A percentile compares a stretch with the other conserved stretches of the same genome.
These are phyloP conservation scores for Hippopotamus amphibius DNA, from an alignment of 2,113 vertebrate species.

Conservation along the genomic window DNA sequence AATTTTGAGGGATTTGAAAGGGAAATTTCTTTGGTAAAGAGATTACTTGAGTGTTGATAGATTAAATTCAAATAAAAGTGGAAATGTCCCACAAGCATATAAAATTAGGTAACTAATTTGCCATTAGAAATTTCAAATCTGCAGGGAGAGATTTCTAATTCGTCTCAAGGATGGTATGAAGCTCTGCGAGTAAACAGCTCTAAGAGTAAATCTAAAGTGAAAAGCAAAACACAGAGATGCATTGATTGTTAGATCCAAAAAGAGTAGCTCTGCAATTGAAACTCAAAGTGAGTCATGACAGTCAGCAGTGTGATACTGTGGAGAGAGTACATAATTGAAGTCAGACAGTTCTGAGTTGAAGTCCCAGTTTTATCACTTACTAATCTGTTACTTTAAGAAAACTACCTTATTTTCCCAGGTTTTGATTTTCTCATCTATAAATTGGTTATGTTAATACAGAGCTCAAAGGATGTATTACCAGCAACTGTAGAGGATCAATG, in stretches of 20 bases:
- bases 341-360: neutral
- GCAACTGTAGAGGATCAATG: neutral
- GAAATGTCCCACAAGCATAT: neutral
- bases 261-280: neutral
- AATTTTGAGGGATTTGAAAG: neutral
- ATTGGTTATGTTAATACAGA: neutral
- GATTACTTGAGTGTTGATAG: neutral
- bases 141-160: neutral
- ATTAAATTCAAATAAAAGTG: neutral
- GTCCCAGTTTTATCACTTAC: neutral
- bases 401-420: neutral
- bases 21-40: neutral
- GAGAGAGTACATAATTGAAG: neutral
- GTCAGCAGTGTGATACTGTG: neutral
- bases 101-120: neutral
- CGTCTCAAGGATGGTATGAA: neutral
- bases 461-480: neutral
- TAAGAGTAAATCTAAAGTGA: neutral
- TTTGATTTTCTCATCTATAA: neutral
- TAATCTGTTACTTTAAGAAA: neutral
- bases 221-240: neutral
- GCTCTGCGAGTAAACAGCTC: neutral
- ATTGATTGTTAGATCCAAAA: neutral
- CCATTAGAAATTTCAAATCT: neutral
- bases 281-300: neutral